Conservation (phyloP, 2,888 invertebrate species). For the Drosophila anomelani region DNA sequence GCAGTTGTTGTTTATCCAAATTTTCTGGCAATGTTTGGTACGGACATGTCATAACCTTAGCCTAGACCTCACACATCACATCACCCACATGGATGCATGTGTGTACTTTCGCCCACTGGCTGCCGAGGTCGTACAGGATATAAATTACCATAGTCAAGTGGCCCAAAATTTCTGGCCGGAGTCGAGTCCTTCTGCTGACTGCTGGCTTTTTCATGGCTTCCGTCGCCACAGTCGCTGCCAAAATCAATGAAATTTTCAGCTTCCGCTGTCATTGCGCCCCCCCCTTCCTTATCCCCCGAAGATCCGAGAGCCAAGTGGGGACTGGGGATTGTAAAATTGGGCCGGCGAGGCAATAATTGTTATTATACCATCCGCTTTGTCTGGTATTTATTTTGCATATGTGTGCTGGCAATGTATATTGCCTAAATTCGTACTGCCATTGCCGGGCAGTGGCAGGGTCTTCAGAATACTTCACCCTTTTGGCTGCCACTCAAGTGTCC, state of each 20-base stretch:
- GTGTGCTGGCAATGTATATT: conserved; percentile 49
- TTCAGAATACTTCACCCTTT: neutral
- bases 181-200: conserved; percentile 44
- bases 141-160: conserved; percentile 70
- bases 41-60: conserved; percentile 76
- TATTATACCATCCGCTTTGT: conserved; percentile 76
- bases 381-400: conserved; percentile 78
- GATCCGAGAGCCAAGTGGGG: conserved; percentile 42
- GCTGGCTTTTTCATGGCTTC: conserved; percentile 68
- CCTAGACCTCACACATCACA: conserved; percentile 65
- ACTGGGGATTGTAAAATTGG: conserved; percentile 60
- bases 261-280: conserved; percentile 64
- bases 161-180: conserved; percentile 61
- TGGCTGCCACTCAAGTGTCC: conserved; percentile 10
- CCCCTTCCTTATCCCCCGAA: conserved; percentile 19
- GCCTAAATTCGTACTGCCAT: conserved; percentile 14
- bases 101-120: conserved; percentile 24
- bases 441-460: neutral
- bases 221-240: conserved; percentile 63
- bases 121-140: conserved; percentile 62
- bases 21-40: conserved; percentile 47
- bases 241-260: conserved; percentile 75
- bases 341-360: conserved; percentile 74
- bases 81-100: conserved; percentile 12
- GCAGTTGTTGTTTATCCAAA: conserved; percentile 48